Base-by-base conservation (phyloP, 2,113 vertebrate species). In the Sturnus vulgaris region DNA sequence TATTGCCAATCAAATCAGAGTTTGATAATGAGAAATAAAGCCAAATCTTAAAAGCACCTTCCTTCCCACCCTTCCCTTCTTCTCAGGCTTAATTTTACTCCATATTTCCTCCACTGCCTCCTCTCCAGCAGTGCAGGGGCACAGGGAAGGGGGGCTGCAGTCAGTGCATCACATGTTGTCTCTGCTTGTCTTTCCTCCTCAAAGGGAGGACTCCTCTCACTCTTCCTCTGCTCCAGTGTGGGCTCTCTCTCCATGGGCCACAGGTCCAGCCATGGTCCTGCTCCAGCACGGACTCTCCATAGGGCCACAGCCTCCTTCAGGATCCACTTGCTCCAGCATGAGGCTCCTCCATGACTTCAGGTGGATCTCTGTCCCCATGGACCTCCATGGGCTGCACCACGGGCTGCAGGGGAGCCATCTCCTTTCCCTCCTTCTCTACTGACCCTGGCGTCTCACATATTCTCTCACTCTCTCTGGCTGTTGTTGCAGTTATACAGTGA, bases 31-130 rank as follows among this genome's bases (percentile, higher is more conserved):
- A 42, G 25, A 80, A 80, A 72, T 18, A 35, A 47, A 56, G 1
- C 9, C 14, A 27, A 35, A 57, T 37, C 25, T 72, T 72, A 19
- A 35, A 72, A 72, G 18, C 47, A 35, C 14, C 10, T 70, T 42
- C 31, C 25, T 18, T 20, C 11, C 31, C 3, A 55, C 42, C 13
- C 14, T 9, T 31, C 31, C 18, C 10, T 44, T 72, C 19, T 49
- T 50, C 18, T 28, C 0, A 0, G 15, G 15, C 22, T 50, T 12
- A 57, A 1, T 12, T 57, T 65, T 22, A 28, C 4, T 72, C 37
- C 12, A 0, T 9, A 37, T 53, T 80, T 72, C 14, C 7, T 37
- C 31, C 19, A 6, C 7, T 3, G 3, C 8, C 30, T 61, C 15
- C 12, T 28, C 15, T 52, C 12, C 28, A 13, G n/a, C 31, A 37